These are phyloP conservation scores for Aramus guarauna DNA, from an alignment of 2,113 vertebrate species.

Conservation along the genomic window DNA sequence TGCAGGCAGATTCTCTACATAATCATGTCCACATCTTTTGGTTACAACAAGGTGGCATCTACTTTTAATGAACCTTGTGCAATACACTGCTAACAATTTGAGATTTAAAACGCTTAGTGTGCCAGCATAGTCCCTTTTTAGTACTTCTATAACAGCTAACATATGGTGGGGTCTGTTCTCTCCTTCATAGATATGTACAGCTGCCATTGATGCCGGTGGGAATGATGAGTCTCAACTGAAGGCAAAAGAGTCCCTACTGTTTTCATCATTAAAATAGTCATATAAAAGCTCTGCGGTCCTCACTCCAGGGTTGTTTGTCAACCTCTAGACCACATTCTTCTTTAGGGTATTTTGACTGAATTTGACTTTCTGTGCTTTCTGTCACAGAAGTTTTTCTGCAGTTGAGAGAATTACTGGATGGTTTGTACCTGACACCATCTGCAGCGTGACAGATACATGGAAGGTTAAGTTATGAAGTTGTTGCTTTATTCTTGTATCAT, in stretches of 20 bases:
- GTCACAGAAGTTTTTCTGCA: neutral
- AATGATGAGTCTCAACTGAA: neutral
- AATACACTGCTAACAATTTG: neutral
- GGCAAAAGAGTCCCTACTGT: neutral
- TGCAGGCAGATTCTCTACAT: neutral
- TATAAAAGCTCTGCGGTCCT: neutral
- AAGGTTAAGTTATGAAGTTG: neutral
- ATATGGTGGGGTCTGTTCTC: neutral
- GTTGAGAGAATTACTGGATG: neutral
- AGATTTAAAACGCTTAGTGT: neutral
- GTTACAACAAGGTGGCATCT: neutral
- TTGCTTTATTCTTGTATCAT: neutral
- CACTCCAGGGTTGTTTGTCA: neutral
- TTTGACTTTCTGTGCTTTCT: neutral
- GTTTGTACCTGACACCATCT: neutral
- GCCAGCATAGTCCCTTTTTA: neutral
- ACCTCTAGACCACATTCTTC: neutral
- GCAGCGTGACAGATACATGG: neutral
- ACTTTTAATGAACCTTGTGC: neutral
- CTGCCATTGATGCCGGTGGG: neutral
- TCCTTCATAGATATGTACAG: neutral
- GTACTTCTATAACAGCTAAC: neutral
- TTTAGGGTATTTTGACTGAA: neutral
- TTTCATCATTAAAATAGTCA: neutral
- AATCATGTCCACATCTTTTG: neutral